Base-by-base conservation (phyloP, 2,888 invertebrate genomes). In the Microctonus hyperodae region DNA sequence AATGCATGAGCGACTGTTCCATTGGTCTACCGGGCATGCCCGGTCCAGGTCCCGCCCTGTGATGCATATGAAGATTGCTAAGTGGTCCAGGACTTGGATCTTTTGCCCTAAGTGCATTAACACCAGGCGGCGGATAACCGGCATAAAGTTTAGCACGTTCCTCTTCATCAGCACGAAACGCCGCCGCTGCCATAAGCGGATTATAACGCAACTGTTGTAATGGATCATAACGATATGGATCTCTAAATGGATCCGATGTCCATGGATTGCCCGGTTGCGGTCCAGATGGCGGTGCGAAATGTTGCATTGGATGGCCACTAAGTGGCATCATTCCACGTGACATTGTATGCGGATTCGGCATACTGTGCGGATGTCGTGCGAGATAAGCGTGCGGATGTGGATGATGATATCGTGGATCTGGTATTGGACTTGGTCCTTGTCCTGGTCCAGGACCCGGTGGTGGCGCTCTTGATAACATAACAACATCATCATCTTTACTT, bases 121-220 rank as follows among this genome's bases (percentile, higher is more conserved):
- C 80, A 76, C 90, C 90, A 73, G 88, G 86, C 7, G 79, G 76
- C 16, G 73, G 70, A 62, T 73, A 73, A 1, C 70, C 70, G 6
- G 72, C 74, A 64, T 73, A 74, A 79, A 93, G 88, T 84, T 93
- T 93, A 50, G 90, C 91, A 69, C 93, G 89, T 82, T 93, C 91
- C 76, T 93, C 85, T 64, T 85, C 93, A 79, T 93, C 92, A 55
- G 90, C 91, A 64, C 92, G 87, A 79, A 91, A 89, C 2, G 84
- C 84, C 22, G 92, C 92, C 13, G 91, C 92, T 76, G 93, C 92
- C 86, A 94, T 90, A 35, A 94, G 85, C 22, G 93, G 92, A 81
- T 92, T 92, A 82, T 92, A 93, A 64, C 92, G 88, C 82, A 91
- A 85, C 58, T 82, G 82, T 65, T 84, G 85, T 72, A 93, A 87